Base-by-base conservation (phyloP, 1,140 invertebrate species). In the Glomeris maerens region DNA sequence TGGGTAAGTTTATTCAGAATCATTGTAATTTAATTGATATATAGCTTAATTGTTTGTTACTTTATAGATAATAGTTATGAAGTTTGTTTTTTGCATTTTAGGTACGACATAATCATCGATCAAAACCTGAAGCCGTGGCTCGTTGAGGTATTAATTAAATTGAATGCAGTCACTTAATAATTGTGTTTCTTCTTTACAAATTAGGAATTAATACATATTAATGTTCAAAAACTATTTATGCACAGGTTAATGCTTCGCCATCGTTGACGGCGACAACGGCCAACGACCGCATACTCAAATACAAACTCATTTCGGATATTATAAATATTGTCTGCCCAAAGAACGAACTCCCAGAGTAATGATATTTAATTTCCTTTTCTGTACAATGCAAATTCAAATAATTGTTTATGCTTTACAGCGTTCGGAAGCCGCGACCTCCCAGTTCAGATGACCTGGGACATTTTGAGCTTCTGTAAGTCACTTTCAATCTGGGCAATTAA, bases 291-390 rank as follows among this genome's bases (percentile, higher is more conserved):
- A 93, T 96, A 59, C 74, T 96, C 52, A 98, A 98, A 63, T 89
- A 93, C 60, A 93, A 92, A 70, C 67, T 98, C 13, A 91, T 98
- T 50, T 88, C 92, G 60, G 94, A 95, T 66, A 90, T 94, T 50
- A 70, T 96, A 41, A 88, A 88, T 25, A 81, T 96, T 40, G 85
- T 96, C 0, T 62, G 95, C 26, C 88, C 90, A 1, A 80, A 86
- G 1, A 85, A 85, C 60, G 87, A 91, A 41, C 72, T 88, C 10
- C 89, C 89, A 27, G 90, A 94, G 82, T 84, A 70, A 72, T 74
- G 36, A 45, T 29, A 46, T 39, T 31, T 26, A 36, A n/a, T 20
- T 51, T 49, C 5, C 41, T 5, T 42, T 5, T 20, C 20, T 5
- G 5, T 42, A 5, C 10, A 7, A 7, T 7, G 23, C 10, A 5